Evolutionary conservation across 2,797 vertebrate species (phyloP), one percentile per base, ranked within the genome.

Genomic region (Acanthurus tractus): DNA sequence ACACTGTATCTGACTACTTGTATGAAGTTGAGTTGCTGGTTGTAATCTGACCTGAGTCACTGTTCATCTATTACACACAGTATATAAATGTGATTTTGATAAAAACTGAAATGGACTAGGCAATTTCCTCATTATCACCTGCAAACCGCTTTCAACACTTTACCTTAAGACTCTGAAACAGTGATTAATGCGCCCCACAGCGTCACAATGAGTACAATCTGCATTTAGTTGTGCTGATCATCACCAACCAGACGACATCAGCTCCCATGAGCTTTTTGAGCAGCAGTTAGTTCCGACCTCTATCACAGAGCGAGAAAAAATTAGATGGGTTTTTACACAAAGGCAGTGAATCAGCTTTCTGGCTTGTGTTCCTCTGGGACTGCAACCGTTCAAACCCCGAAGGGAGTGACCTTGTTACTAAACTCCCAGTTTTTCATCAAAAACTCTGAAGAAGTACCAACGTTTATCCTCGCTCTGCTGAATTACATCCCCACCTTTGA

Each of bases 191-290:
- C 66, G 20, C 54, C 62, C 52, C 63, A 15, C 75, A 54, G 70
- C 58, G 15, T 22, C 34, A 7, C 66, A 82, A 77, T 88, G 82
- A 82, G 58, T 54, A 7, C 74, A 71, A 85, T 83, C 72, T 80
- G 52, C 74, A 70, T 70, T 68, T 68, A 76, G 29, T 8, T 44
- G 63, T 59, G 72, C 64, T 69, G 62, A 64, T 88, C 74, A 79
- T 81, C 85, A 49, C 63, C 57, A 44, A 65, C 13, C 45, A 46
- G 55, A 78, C 62, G 12, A 38, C 40, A 40, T 72, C 61, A 2
- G 17, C 74, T 82, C 62, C 78, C 25, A 0, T 29, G 46, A 74
- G 63, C n/a, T 38, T 54, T 54, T 40, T 34, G 12, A 40, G 34
- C 48, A 54, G 61, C 74, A 49, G 64, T 59, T 71, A 52, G 59